These are phyloP conservation scores for Pelmatolapia mariae DNA, from an alignment of 2,113 vertebrate genomes.

Conservation along the genomic window DNA sequence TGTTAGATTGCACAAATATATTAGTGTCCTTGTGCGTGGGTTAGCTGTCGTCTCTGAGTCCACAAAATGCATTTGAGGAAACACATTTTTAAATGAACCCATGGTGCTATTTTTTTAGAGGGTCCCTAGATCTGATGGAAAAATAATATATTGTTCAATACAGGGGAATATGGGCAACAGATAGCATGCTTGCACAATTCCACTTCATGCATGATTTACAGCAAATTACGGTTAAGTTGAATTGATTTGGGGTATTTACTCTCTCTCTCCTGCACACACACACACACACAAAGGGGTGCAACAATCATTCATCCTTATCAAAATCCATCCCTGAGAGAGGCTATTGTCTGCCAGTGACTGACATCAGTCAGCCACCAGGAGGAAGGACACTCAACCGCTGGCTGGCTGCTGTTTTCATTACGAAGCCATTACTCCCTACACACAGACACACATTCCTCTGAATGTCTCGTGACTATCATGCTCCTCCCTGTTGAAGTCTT, in stretches of 20 bases:
- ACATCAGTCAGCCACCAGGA: conserved; percentile 53
- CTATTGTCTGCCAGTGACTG: conserved; percentile 39
- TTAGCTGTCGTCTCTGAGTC: background rate
- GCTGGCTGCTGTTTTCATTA: conserved; percentile 58
- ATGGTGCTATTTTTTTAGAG: background rate
- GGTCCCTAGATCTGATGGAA: background rate
- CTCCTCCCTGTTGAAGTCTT: background rate
- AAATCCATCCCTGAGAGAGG: background rate
- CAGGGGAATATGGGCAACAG: background rate
- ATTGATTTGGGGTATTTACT: background rate
- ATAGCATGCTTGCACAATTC: background rate
- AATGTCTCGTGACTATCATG: background rate
- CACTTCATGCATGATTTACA: background rate
- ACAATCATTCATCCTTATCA: conserved; percentile 11
- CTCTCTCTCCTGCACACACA: background rate
- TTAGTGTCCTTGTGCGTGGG: background rate
- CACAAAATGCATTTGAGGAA: background rate
- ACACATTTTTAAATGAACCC: background rate
- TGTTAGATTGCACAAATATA: background rate
- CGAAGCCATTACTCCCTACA: conserved; percentile 47
- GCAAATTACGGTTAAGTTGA: background rate
- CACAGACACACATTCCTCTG: conserved; percentile 15
- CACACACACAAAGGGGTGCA: background rate
- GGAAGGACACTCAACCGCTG: conserved; percentile 13
- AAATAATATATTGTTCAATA: background rate